phyloP scores from a whole-genome alignment of 2,113 vertebrate genomes.

The Nipponia nippon region DNA sequence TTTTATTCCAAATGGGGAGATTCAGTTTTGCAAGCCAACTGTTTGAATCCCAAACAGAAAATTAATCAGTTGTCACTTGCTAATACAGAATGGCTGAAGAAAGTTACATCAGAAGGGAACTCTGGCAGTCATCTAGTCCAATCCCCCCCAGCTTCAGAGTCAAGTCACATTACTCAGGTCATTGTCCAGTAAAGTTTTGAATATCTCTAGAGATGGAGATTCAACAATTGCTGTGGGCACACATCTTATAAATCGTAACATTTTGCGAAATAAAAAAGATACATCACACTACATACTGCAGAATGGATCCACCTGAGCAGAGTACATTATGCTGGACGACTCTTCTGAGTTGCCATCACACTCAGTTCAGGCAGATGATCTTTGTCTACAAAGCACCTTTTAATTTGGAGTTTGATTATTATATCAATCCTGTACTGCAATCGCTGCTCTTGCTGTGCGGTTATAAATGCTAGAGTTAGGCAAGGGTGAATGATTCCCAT shows the following conservation, averaged over 20 bases:
- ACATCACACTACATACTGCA: fast-evolving
- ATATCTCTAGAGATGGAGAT: background rate
- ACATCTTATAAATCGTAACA: background rate
- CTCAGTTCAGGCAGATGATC: background rate
- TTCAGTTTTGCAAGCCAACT: background rate
- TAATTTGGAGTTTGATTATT: background rate
- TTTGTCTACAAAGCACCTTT: background rate
- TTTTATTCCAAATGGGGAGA: background rate
- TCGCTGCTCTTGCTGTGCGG: background rate
- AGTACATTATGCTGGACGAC: fast-evolving
- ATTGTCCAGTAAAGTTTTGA: background rate
- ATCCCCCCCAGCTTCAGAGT: background rate
- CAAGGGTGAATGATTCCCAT: background rate
- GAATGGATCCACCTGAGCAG: background rate
- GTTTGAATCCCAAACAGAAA: background rate
- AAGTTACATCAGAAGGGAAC: background rate
- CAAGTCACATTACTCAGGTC: background rate
- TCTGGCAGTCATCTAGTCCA: background rate
- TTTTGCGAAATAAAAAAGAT: background rate
- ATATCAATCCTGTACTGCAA: background rate
- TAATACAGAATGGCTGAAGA: background rate
- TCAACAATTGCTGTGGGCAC: background rate
- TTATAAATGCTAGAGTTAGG: background rate
- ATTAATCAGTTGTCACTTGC: background rate
- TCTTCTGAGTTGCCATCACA: background rate